Evolutionary conservation across 2,797 vertebrate genomes (phyloP), one percentile per base, ranked within the genome.

Genomic region (Graptemys geographica): DNA sequence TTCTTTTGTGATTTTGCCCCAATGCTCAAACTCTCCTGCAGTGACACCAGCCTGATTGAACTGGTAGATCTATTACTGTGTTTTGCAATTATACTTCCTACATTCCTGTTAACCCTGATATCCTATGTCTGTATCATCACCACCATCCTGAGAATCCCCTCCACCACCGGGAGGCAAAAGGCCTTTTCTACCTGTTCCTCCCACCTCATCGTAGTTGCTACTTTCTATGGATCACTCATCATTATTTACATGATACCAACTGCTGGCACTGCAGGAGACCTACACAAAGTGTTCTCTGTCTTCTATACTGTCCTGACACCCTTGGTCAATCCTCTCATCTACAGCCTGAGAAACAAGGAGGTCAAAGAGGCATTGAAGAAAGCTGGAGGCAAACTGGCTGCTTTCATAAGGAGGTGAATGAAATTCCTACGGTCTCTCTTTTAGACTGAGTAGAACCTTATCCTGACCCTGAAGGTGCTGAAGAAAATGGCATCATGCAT

Each of bases 221-320:
- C 95, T 16, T 92, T 88, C 59, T 96, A 87, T 49, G 88, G 90
- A 2, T 94, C 94, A 76, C 90, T 83, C 79, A 94, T 95, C 83
- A 90, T 96, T 84, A 88, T 89, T 41, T 95, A 96, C 15, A 87
- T 94, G 94, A 96, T 80, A 37, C 94, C 95, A 37, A 80, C 51
- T 27, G 10, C 65, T 5, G 51, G n/a, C 11, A 31, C 72, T 62
- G 41, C 44, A 13, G 4, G 56, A 52, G n/a, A 72, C 18, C 28
- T 57, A 8, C 74, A 23, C 21, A 83, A 76, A 59, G 49, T 27
- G 10, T 33, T 83, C 25, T n/a, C 47, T 41, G 16, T 88, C 21
- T 53, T 82, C 21, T 74, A 83, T 33, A 76, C 52, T 4, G 3
- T 88, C 56, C 53, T 88, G 18, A 83, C 80, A 49, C 80, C 65